A percentile compares a stretch with the other conserved stretches of the same genome.
Evolutionary conservation across 2,888 invertebrate species (phyloP).

Genomic region (Zygothrica quintamaculata): DNA sequence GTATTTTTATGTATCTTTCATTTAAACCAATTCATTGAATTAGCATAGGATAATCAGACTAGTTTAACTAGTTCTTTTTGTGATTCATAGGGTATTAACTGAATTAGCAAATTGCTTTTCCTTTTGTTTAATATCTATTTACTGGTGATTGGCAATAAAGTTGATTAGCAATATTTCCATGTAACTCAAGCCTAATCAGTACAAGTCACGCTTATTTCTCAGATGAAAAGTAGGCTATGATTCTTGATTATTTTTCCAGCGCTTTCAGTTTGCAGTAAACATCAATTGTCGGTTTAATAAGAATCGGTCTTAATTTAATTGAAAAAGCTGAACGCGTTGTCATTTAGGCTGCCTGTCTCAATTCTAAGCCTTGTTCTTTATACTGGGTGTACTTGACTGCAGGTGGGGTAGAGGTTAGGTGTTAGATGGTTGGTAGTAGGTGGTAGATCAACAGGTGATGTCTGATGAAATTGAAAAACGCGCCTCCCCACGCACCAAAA

Average conservation of each 20-base stretch:
- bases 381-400: neutral
- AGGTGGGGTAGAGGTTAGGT: neutral
- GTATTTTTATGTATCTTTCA: neutral
- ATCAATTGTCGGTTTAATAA: constrained; percentile 61
- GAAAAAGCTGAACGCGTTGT: constrained; percentile 50
- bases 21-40: neutral
- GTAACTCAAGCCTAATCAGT: constrained; percentile 1
- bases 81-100: no score
- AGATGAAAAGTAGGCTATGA: constrained; percentile 29
- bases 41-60: constrained; percentile 22
- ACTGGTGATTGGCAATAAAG: neutral
- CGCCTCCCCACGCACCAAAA: constrained; percentile 8
- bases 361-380: constrained; percentile 17
- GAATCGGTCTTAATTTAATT: constrained; percentile 57
- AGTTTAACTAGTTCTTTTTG: no score
- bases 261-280: no score
- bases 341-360: constrained; percentile 21
- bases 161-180: neutral
- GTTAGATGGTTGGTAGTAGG: constrained; percentile 7
- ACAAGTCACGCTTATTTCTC: constrained; percentile 2
- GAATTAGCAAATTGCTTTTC: no score
- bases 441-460: constrained; percentile 60
- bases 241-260: neutral
- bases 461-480: constrained; percentile 62
- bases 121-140: no score